Percentiles rank a stretch among this genome's conserved stretches.
phyloP scores from a whole-genome alignment of 1,140 invertebrate species.

The Drosophila teissieri region DNA sequence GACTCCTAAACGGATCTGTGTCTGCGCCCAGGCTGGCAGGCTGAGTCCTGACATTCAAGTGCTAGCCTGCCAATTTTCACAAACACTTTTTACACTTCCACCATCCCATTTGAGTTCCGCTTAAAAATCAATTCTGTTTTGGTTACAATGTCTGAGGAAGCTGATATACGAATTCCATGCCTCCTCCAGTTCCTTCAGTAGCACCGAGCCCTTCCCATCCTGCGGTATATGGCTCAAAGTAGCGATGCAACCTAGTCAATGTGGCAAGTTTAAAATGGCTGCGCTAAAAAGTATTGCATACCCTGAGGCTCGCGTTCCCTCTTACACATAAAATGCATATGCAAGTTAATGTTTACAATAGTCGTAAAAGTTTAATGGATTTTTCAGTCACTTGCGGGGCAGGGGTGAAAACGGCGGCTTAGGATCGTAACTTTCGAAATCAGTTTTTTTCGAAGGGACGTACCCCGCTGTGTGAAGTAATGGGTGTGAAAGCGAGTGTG shows the following conservation, averaged over 20 bases:
- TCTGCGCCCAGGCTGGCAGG: not conserved
- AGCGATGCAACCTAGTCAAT: slow-evolving; percentile 3
- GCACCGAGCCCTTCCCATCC: not conserved
- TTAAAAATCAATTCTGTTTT: slow-evolving; percentile 47
- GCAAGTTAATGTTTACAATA: slow-evolving; percentile 77
- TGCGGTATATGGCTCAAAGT: not conserved
- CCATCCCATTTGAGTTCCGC: not conserved
- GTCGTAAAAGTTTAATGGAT: slow-evolving; percentile 78
- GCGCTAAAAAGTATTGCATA: slow-evolving; percentile 55
- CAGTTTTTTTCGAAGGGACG: slow-evolving; percentile 25
- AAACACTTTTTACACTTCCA: slow-evolving; percentile 1
- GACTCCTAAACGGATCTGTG: slow-evolving; percentile 3
- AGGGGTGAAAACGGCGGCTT: slow-evolving; percentile 5
- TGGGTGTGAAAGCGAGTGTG: not conserved
- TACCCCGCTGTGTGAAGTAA: no score
- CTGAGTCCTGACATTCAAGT: slow-evolving; percentile 6
- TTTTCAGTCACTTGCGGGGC: slow-evolving; percentile 33
- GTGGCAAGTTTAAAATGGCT: slow-evolving; percentile 50
- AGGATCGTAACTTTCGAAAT: slow-evolving; percentile 51
- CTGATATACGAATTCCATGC: slow-evolving; percentile 28
- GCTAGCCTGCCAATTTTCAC: slow-evolving; percentile 17
- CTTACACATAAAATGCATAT: slow-evolving; percentile 73
- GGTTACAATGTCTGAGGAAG: slow-evolving; percentile 55
- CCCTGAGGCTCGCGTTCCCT: slow-evolving; percentile 36
- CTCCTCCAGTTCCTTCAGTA: not conserved